Base-by-base conservation (phyloP, 2,113 vertebrate species). In the Actinemys pallida region DNA sequence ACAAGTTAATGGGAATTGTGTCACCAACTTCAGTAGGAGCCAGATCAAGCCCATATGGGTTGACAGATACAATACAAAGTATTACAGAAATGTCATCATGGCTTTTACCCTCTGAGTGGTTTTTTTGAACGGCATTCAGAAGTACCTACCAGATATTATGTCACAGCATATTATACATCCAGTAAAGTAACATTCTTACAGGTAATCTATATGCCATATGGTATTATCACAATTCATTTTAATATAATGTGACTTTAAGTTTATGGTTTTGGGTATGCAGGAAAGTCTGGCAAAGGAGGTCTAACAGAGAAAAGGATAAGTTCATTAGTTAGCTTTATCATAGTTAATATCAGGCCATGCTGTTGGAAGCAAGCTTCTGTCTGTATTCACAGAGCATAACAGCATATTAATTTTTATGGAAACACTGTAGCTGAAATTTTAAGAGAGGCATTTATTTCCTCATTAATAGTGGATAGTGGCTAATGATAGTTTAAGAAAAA, bases 401-500 rank as follows among this genome's bases (percentile, higher is more conserved):
- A 92, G 87, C 87, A 79, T 97, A 98, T 98, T 98, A 98, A 98
- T 98, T 98, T 98, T 98, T 97, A 98, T 98, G 97, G 98, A 49
- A 83, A 97, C 20, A 89, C 84, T 95, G 96, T 95, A 97, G 96
- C 95, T 97, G 98, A 97, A 97, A 95, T 96, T 98, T 98, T 97
- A 94, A 96, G 97, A 97, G 94, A 97, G 72, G 83, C 89, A 96
- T 97, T 98, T 92, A 87, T 90, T 92, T 96, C 92, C 90, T 97
- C 95, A 97, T 98, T 98, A 98, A 97, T 97, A 98, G 92, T 93
- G 93, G 90, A 90, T 94, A 94, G 95, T 93, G 92, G 93, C 94
- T 97, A 97, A 97, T 47, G 95, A 98, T 96, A 97, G 96, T 93
- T 97, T 98, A 97, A 98, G 97, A 97, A 97, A 97, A 97, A 98